Conservation (phyloP, 2,888 invertebrate species). For the Tachystola acroxantha region DNA sequence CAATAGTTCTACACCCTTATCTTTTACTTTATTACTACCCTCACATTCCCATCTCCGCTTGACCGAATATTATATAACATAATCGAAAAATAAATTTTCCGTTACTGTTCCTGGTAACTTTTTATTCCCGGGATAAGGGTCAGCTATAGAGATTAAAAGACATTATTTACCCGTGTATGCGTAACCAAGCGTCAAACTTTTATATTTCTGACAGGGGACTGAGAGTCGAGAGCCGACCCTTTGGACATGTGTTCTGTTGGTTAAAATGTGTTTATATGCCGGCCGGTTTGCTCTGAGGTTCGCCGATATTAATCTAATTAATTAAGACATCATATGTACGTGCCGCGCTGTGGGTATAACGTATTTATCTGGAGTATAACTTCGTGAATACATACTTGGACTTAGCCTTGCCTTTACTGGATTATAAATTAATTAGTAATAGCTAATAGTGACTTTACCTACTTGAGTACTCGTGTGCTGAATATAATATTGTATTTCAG, state of each 20-base stretch:
- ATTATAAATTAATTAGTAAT: too few relatives aligned
- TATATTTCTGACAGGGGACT: slow-evolving; percentile 64
- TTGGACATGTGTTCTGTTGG: slow-evolving; percentile 39
- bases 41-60: slow-evolving; percentile 28
- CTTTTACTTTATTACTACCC: slow-evolving; percentile 19
- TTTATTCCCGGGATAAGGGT: slow-evolving; percentile 58
- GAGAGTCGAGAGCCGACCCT: slow-evolving; percentile 27
- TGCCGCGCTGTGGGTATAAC: slow-evolving; percentile 7
- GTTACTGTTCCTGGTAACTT: slow-evolving; percentile 49
- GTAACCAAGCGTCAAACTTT: slow-evolving; percentile 59
- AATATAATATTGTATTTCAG: too few relatives aligned
- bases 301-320: slow-evolving; percentile 20
- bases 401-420: too few relatives aligned
- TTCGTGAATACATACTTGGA: neutral
- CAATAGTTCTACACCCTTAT: slow-evolving; percentile 31
- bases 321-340: slow-evolving; percentile 15
- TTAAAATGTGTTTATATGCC: slow-evolving; percentile 34
- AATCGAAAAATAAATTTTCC: slow-evolving; percentile 62
- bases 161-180: slow-evolving; percentile 63
- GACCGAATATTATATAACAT: slow-evolving; percentile 43
- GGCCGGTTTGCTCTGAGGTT: slow-evolving; percentile 27
- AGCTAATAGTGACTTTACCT: too few relatives aligned
- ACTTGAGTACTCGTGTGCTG: too few relatives aligned
- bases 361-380: neutral
- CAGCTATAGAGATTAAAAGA: slow-evolving; percentile 64